Evolutionary conservation across 2,797 vertebrate species (phyloP).

Genomic region (Thaleichthys pacificus): DNA sequence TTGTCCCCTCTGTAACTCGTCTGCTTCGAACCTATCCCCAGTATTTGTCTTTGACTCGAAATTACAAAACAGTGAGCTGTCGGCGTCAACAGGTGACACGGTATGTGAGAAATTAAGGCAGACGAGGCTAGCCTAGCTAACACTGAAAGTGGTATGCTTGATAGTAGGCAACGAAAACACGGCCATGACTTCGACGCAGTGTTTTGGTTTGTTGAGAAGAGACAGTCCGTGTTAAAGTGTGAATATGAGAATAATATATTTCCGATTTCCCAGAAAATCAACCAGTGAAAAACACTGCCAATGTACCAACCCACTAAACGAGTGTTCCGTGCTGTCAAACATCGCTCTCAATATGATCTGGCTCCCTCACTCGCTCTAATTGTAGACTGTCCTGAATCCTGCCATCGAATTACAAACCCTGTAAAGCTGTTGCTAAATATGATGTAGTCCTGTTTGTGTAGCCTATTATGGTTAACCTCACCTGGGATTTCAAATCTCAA

Average conservation of each 20-base stretch:
- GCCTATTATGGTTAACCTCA: too few relatives aligned
- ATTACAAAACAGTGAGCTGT: slow-evolving; percentile 27
- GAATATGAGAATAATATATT: slow-evolving; percentile 40
- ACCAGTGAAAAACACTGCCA: slow-evolving; percentile 15
- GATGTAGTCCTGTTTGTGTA: too few relatives aligned
- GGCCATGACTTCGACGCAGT: neutral
- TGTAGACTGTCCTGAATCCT: too few relatives aligned
- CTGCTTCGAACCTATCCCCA: slow-evolving; percentile 23
- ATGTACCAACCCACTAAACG: slow-evolving; percentile 27
- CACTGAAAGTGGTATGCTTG: neutral
- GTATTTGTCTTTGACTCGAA: neutral
- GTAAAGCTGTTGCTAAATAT: too few relatives aligned
- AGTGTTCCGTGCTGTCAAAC: slow-evolving; percentile 2
- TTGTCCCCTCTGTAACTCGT: slow-evolving; percentile 2
- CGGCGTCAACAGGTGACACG: slow-evolving; percentile 64
- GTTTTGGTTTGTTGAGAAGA: slow-evolving; percentile 12
- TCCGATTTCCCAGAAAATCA: slow-evolving; percentile 19
- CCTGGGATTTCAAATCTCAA: too few relatives aligned
- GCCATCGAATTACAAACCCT: too few relatives aligned
- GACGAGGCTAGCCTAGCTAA: neutral
- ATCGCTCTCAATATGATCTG: too few relatives aligned
- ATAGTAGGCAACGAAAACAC: neutral
- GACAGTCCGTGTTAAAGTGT: slow-evolving; percentile 25
- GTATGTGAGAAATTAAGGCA: slow-evolving; percentile 25
- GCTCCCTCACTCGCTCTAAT: too few relatives aligned